Evolutionary conservation across 1,140 invertebrate species (phyloP), one percentile per base, ranked within the genome.

Genomic region (Saccostrea echinata): DNA sequence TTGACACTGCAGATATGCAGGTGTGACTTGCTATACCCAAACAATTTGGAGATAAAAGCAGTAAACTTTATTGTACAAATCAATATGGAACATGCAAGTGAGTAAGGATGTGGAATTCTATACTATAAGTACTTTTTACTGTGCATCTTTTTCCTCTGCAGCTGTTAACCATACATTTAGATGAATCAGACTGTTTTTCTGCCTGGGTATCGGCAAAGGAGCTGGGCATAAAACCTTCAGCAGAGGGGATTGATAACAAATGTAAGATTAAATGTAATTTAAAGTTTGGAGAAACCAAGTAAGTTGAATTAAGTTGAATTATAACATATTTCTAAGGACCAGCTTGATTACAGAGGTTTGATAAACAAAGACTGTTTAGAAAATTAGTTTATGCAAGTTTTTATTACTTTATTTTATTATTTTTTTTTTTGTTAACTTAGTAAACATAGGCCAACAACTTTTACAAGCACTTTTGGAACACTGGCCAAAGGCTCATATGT

Each of bases 131-230:
- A 8, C 43, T 43, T 43, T 43, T 43, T 43, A 30, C 24, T 24
- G 24, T 30, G 35, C 27, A 80, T 80, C 71, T 52, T 83, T 33
- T 84, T 84, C 91, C 71, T 71, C 94, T 95, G 27, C 91, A 98
- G 97, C 98, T 99, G 97, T 95, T 99, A 88, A 99, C 98, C 9
- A 98, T 99, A 93, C 98, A 99, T 94, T 96, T 99, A 90, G 99
- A 99, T 94, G 99, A 99, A 95, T 97, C 97, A 1, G 99, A 99
- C 93, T 99, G 98, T 94, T 98, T 99, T 93, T 97, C 98, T 53
- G 98, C 99, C 4, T 99, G 99, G 99, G 98, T 99, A 2, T 99
- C 98, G 82, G 97, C 98, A 98, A 98, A 82, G 94, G 99, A 99
- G 94, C 98, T 98, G 55, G 98, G 98, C 1, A 96, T 99, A 85